Conservation (phyloP, 2,797 vertebrate genomes). For the Phalloptychus januarius region DNA sequence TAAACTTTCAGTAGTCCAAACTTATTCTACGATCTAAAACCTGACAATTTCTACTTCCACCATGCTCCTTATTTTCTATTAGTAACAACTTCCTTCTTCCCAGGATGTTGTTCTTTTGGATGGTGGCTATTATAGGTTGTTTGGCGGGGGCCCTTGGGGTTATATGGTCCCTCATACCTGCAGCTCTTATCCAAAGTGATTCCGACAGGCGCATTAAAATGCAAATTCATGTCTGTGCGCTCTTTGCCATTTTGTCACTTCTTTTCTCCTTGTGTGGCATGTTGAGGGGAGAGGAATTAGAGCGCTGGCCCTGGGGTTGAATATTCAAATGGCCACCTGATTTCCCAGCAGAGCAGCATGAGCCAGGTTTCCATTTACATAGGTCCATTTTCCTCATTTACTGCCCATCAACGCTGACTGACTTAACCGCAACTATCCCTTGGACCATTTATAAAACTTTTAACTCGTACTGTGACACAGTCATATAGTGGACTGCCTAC, state of each 20-base stretch:
- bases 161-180: slow-evolving; percentile 58
- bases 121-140: slow-evolving; percentile 65
- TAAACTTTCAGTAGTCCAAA: slow-evolving; percentile 25
- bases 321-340: slow-evolving; percentile 82
- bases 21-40: slow-evolving; percentile 28
- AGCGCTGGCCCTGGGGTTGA: slow-evolving; percentile 83
- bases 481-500: slow-evolving; percentile 12
- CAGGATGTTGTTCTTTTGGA: slow-evolving; percentile 64
- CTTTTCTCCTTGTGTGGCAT: slow-evolving; percentile 82
- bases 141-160: slow-evolving; percentile 67
- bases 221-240: slow-evolving; percentile 87
- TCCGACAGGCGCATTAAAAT: slow-evolving; percentile 91
- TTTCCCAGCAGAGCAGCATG: slow-evolving; percentile 67
- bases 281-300: slow-evolving; percentile 87
- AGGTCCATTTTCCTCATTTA: slow-evolving; percentile 62
- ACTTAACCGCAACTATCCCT: slow-evolving; percentile 41
- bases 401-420: slow-evolving; percentile 55
- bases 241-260: slow-evolving; percentile 86
- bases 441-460: slow-evolving; percentile 37
- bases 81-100: slow-evolving; percentile 49
- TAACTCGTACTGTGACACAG: slow-evolving; percentile 24
- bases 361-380: slow-evolving; percentile 67
- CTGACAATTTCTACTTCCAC: slow-evolving; percentile 5
- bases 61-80: slow-evolving; percentile 22
- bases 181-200: slow-evolving; percentile 76